Conservation (phyloP, 2,113 vertebrate species). For the Urocynchramus pylzowi region DNA sequence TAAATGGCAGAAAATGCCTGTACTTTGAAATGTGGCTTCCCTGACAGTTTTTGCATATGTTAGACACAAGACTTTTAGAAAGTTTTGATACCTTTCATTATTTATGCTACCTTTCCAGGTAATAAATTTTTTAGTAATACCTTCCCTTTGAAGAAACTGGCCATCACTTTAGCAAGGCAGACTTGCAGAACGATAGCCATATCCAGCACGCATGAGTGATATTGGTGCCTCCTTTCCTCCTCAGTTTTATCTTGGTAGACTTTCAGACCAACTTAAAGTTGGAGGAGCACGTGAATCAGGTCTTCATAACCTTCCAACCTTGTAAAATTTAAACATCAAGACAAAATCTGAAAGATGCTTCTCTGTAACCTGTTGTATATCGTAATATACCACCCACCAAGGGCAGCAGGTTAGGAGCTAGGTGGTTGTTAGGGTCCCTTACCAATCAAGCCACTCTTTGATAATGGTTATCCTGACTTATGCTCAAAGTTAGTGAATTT, state of each 20-base stretch:
- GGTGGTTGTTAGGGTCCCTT: no score
- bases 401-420: fast-evolving
- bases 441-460: background rate
- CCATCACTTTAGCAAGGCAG: background rate
- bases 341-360: background rate
- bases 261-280: background rate
- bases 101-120: background rate
- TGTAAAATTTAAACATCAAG: background rate
- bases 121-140: no score
- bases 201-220: background rate
- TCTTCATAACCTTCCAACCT: background rate
- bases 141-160: background rate
- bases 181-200: background rate
- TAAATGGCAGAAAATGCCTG: background rate
- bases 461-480: background rate
- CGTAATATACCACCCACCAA: fast-evolving
- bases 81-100: background rate
- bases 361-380: background rate
- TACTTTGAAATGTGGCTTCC: background rate
- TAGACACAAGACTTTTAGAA: background rate
- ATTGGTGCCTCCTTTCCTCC: background rate
- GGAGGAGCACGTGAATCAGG: fast-evolving
- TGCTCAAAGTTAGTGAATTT: background rate
- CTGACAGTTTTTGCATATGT: background rate
- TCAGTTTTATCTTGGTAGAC: background rate